Conservation (phyloP, 92 coral and sea anemone genomes). For the Plumapathes pennacea region DNA sequence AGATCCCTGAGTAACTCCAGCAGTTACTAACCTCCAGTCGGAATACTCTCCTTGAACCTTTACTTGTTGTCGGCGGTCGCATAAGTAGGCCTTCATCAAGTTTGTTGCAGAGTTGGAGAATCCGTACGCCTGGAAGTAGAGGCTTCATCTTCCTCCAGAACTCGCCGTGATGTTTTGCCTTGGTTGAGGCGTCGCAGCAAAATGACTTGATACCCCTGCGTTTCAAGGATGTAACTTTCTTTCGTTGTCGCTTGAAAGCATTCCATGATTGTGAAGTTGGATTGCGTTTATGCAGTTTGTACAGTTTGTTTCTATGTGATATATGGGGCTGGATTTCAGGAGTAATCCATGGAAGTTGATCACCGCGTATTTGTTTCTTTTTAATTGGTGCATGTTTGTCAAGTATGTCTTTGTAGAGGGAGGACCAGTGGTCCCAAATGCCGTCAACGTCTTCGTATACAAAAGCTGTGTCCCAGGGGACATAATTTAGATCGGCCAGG, state of each 20-base stretch:
- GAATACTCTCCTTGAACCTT: constrained; percentile 10
- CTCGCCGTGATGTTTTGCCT: too few species aligned
- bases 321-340: constrained; percentile 27
- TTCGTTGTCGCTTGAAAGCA: constrained; percentile 11
- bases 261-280: constrained; percentile 19
- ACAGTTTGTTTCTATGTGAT: constrained; percentile 7
- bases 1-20: constrained; percentile 13
- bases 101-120: background rate
- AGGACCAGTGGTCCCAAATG: constrained; percentile 4
- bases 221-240: constrained; percentile 7
- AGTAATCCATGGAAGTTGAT: constrained; percentile 28
- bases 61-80: constrained; percentile 14
- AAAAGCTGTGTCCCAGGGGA: constrained; percentile 43
- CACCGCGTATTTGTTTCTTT: constrained; percentile 21
- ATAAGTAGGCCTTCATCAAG: constrained; percentile 6
- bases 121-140: too few species aligned
- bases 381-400: constrained; percentile 27
- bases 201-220: constrained; percentile 8
- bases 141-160: too few species aligned
- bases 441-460: constrained; percentile 10
- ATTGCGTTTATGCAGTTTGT: constrained; percentile 14
- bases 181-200: too few species aligned
- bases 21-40: constrained; percentile 10
- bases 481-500: constrained; percentile 37
- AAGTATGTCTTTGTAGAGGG: constrained; percentile 16